Conservation (phyloP, 2,113 vertebrate species). For the Tenrec ecaudatus region DNA sequence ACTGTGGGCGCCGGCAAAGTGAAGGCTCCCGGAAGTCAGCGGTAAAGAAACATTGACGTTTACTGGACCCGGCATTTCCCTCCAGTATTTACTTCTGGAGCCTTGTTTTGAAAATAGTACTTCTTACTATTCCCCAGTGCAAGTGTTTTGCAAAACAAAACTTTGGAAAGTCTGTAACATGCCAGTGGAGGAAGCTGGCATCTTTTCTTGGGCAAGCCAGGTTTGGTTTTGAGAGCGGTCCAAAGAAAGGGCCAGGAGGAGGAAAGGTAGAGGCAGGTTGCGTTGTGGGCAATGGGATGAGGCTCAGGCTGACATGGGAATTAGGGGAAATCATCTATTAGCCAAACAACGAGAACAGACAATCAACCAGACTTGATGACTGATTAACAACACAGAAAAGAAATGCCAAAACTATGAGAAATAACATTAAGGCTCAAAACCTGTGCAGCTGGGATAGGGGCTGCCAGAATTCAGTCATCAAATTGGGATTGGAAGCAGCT, state of each 20-base stretch:
- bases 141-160: constrained; percentile 60
- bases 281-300: neutral
- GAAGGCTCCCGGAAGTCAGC: neutral
- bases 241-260: neutral
- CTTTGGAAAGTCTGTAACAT: neutral
- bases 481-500: constrained; percentile 25
- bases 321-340: constrained; percentile 65
- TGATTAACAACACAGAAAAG: constrained; percentile 61
- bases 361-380: constrained; percentile 67
- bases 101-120: constrained; percentile 60
- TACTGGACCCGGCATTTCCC: constrained; percentile 37
- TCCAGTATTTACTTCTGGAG: constrained; percentile 22
- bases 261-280: neutral
- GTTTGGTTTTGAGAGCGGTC: neutral
- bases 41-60: constrained; percentile 15
- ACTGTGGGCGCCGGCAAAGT: neutral
- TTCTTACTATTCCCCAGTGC: constrained; percentile 41
- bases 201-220: neutral
- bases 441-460: constrained; percentile 64
- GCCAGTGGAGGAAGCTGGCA: neutral
- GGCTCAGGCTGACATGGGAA: neutral
- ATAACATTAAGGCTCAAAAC: constrained; percentile 36
- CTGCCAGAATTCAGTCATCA: constrained; percentile 68
- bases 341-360: constrained; percentile 62
- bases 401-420: constrained; percentile 73